Conservation (phyloP, 2,797 vertebrate genomes). For the Odontamblyopus rebecca region DNA sequence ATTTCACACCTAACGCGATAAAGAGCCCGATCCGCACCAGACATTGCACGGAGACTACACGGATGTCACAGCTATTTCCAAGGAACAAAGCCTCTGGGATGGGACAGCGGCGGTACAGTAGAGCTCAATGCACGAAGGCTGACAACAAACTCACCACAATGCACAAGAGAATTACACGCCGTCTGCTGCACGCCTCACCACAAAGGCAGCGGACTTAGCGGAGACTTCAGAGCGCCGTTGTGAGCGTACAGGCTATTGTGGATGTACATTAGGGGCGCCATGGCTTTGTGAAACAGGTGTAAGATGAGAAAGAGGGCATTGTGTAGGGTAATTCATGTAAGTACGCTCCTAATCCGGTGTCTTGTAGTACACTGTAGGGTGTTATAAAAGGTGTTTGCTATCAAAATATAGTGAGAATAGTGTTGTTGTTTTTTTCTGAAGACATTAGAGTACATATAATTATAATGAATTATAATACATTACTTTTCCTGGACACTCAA, state of each 20-base stretch:
- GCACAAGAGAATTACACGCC: slow-evolving; percentile 65
- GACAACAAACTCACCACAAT: slow-evolving; percentile 52
- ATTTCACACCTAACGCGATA: slow-evolving; percentile 77
- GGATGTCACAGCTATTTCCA: slow-evolving; percentile 69
- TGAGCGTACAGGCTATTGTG: slow-evolving; percentile 6
- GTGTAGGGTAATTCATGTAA: background rate
- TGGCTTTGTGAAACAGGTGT: slow-evolving; percentile 3
- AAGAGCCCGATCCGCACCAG: slow-evolving; percentile 57
- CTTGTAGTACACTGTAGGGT: background rate
- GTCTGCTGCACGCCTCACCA: slow-evolving; percentile 49
- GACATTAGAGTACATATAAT: no score
- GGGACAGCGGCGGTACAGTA: slow-evolving; percentile 58
- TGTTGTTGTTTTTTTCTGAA: no score
- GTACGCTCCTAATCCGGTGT: background rate
- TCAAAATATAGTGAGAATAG: no score
- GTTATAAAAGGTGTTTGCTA: background rate
- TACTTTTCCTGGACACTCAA: no score
- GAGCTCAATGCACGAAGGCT: slow-evolving; percentile 49
- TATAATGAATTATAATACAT: no score
- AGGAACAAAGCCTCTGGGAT: slow-evolving; percentile 68
- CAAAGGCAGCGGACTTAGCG: slow-evolving; percentile 43
- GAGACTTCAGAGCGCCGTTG: slow-evolving; percentile 19
- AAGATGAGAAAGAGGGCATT: background rate
- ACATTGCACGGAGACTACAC: slow-evolving; percentile 65
- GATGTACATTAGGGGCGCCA: slow-evolving; percentile 7